Percentiles rank a stretch among this genome's conserved stretches.
Evolutionary conservation across 2,888 invertebrate genomes (phyloP).

Genomic region (Nomada goodeniana): DNA sequence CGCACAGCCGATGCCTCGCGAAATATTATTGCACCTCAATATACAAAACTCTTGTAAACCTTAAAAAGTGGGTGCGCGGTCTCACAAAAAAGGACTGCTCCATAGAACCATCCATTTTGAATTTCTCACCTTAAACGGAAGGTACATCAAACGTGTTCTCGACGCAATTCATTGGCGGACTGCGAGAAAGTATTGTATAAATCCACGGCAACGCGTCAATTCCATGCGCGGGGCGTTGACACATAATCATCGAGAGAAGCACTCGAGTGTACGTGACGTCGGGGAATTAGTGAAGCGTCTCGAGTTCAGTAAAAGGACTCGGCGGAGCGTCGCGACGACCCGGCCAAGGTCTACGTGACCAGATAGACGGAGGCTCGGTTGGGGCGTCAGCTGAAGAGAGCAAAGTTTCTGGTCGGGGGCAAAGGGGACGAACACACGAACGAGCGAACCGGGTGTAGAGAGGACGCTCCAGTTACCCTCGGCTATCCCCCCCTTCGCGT

Average conservation of each 20-base stretch:
- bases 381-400: conserved; percentile 6
- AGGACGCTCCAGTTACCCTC: neutral
- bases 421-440: neutral
- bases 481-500: no score
- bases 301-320: conserved; percentile 56
- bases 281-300: conserved; percentile 57
- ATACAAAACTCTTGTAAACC: no score
- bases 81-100: no score
- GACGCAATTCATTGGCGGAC: neutral
- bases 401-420: neutral
- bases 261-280: conserved; percentile 55
- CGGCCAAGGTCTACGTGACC: conserved; percentile 43
- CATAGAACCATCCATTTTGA: no score
- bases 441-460: neutral
- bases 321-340: conserved; percentile 48
- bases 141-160: no score
- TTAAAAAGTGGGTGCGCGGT: no score
- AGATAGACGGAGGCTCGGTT: conserved; percentile 13
- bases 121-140: no score
- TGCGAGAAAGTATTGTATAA: neutral
- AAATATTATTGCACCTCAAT: no score
- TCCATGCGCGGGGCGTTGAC: conserved; percentile 20
- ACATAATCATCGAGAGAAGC: conserved; percentile 47
- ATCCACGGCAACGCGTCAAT: conserved; percentile 11
- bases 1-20: no score